phyloP scores from a whole-genome alignment of 2,888 invertebrate species.

The Mactromeris polynyma region DNA sequence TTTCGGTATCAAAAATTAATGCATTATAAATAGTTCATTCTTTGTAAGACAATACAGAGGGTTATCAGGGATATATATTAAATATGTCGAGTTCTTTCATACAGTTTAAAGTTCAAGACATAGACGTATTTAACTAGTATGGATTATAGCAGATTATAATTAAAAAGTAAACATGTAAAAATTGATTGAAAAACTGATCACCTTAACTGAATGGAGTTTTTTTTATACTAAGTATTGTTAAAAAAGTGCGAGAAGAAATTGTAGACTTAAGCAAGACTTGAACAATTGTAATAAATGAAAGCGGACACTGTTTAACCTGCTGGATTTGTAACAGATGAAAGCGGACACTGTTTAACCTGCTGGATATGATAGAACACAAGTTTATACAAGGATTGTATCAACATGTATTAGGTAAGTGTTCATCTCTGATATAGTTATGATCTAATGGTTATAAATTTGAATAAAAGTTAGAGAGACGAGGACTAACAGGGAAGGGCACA shows the following conservation, averaged over 20 bases:
- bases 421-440: too few species aligned
- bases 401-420: too few species aligned
- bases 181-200: neutral
- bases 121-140: neutral
- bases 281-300: too few species aligned
- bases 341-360: too few species aligned
- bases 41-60: neutral
- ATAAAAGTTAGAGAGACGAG: too few species aligned
- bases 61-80: neutral
- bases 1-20: neutral
- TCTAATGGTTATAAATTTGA: too few species aligned
- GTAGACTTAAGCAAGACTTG: too few species aligned
- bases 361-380: too few species aligned
- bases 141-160: neutral
- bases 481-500: too few species aligned
- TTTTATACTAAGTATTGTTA: neutral
- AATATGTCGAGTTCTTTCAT: neutral
- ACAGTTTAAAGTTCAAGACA: constrained; percentile 2
- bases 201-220: neutral
- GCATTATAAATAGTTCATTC: constrained; percentile 15
- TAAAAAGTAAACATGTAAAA: constrained; percentile 18
- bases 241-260: neutral
- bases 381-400: too few species aligned
- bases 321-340: too few species aligned
- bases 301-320: too few species aligned